Conservation (phyloP, 92 coral and sea anemone genomes). For the Zoanthus solanderi region DNA sequence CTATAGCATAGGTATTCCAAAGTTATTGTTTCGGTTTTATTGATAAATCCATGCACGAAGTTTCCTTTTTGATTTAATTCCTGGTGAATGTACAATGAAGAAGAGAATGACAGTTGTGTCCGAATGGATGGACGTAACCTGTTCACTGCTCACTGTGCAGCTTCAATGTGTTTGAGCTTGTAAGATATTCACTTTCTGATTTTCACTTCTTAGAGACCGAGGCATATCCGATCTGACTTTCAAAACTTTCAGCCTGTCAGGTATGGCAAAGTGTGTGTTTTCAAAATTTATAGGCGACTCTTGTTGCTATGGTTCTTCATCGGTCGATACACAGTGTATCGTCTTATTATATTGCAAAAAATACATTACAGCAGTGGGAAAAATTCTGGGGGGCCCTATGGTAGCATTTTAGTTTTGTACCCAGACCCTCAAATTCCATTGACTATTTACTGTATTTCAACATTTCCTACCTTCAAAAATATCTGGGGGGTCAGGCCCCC, state of each 20-base stretch:
- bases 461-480: no score
- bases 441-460: no score
- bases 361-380: not conserved
- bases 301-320: not conserved
- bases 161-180: constrained; percentile 12
- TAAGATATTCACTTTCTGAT: constrained; percentile 24
- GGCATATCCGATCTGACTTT: constrained; percentile 31
- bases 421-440: no score
- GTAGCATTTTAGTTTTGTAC: no score
- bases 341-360: not conserved
- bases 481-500: no score
- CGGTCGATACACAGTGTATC: not conserved
- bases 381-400: no score
- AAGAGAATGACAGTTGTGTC: constrained; percentile 25
- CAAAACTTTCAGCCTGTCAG: constrained; percentile 11
- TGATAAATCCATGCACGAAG: no score
- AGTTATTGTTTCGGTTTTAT: constrained; percentile 18
- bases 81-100: no score
- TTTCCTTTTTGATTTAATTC: no score
- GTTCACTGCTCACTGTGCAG: constrained; percentile 21
- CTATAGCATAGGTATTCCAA: constrained; percentile 8
- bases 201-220: constrained; percentile 22
- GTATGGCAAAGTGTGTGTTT: not conserved
- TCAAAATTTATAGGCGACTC: not conserved
- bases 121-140: constrained; percentile 10